Evolutionary conservation across 2,113 vertebrate species (phyloP), one percentile per base, ranked within the genome.

Genomic region (Dipodomys stephensi): DNA sequence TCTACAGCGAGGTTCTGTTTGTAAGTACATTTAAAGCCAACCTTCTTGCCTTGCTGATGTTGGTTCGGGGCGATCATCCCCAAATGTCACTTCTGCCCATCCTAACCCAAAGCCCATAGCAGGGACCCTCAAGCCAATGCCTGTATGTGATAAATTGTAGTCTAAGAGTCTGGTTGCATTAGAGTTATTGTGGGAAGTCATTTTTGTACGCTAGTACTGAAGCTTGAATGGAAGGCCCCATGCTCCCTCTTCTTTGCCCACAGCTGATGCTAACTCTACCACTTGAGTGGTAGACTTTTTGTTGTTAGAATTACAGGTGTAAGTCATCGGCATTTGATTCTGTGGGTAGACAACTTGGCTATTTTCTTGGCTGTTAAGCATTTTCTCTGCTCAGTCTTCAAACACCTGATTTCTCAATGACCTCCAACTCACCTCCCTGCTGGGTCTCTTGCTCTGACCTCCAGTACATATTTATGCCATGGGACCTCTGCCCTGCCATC

Each of bases 401-500:
- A 83, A 78, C 9, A n/a, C 10, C 11, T n/a, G 2, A 6, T 39
- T 62, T 71, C 67, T 53, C 27, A 27, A 27, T 62, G 49, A 44
- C 13, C 35, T 65, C 3, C 9, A 11, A 23, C 30, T n/a, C 8
- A 53, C 30, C 57, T 69, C 28, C 35, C 39, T 87, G 44, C 16
- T 76, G 76, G 78, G 74, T 28, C 46, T 28, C 64, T 89, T 32
- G 20, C 44, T 77, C 76, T 88, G 71, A 74, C 11, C 35, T 32
- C 64, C 19, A 13, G 0, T 22, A 49, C 39, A 11, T 76, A 4
- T 2, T 7, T 6, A 62, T 18, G 18, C 16, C 6, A 4, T 30
- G 27, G 20, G 13, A 57, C 88, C 92, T 86, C 74, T 28, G 44
- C 46, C 23, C 65, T 27, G 71, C 57, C 39, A 25, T 49, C 35